Evolutionary conservation across 2,888 invertebrate species (phyloP), one percentile per base, ranked within the genome.

Genomic region (Callosobruchus maculatus): DNA sequence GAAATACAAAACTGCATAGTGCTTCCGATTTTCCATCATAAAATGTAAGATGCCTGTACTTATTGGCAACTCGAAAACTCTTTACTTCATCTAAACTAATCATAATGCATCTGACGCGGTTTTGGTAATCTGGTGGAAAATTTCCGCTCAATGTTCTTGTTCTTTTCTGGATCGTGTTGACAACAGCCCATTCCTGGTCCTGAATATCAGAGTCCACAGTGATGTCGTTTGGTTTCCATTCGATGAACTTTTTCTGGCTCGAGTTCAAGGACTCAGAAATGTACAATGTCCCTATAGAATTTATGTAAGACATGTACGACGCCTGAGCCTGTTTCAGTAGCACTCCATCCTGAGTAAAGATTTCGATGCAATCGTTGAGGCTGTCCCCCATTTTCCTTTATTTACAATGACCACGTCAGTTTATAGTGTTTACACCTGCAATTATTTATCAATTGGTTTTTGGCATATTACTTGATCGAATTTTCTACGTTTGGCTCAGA

Each of bases 131-230:
- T 76, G 88, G 75, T 79, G 87, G 79, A 84, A 86, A 84, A 81
- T 88, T 90, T 20, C 90, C 91, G 80, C 91, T 91, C 3, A 90
- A 84, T 0, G 92, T 92, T 72, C 92, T 88, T 72, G 90, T 90
- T 73, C 92, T 89, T 74, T 91, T 90, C 73, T 91, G 92, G 80
- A 92, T 92, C 69, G 94, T 93, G 82, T 94, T 93, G 21, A 95
- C 95, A 74, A 95, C 89, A 0, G 95, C 94, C 96, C 96, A 95
- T 83, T 95, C 95, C 82, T 94, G 93, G 83, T 94, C 94, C 82
- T 93, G 94, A 0, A 91, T 91, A 79, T 94, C 94, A 0, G 92
- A 91, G 79, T 94, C 93, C 20, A 95, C 91, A 70, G 93, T 94
- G 78, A 94, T 88, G 84, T 95, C 95, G 76, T 92, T 92, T 0